A percentile compares a stretch with the other conserved stretches of the same genome.
Evolutionary conservation across 30 jellyfish, hydroid and myxozoan species (phyloP).

Genomic region (Rhopilema esculentum): DNA sequence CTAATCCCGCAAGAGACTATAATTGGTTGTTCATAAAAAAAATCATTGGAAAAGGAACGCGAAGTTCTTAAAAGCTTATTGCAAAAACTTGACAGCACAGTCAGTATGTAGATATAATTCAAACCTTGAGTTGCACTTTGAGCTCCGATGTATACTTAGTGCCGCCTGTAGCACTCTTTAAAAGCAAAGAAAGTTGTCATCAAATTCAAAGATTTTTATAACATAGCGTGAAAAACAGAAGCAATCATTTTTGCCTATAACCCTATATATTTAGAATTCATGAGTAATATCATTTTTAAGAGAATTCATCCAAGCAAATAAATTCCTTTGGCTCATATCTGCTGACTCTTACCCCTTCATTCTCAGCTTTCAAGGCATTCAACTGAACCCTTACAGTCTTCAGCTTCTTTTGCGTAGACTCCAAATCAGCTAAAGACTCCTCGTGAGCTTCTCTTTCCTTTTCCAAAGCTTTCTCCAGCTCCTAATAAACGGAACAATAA

Average conservation of each 20-base stretch:
- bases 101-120: background rate
- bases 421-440: constrained; percentile 52
- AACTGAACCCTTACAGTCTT: constrained; percentile 51
- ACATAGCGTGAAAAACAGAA: background rate
- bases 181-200: background rate
- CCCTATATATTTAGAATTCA: too few relatives aligned
- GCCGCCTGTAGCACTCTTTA: constrained; percentile 54
- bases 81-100: too few relatives aligned
- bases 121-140: constrained; percentile 56
- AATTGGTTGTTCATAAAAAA: too few relatives aligned
- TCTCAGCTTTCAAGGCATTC: constrained; percentile 55
- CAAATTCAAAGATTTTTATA: background rate
- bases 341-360: constrained; percentile 36
- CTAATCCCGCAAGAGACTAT: too few relatives aligned
- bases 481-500: constrained; percentile 1
- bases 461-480: constrained; percentile 50
- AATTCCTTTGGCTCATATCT: background rate
- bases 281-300: too few relatives aligned
- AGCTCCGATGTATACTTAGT: constrained; percentile 51
- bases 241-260: background rate
- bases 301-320: background rate
- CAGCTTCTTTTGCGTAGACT: constrained; percentile 58
- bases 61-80: too few relatives aligned
- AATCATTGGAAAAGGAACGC: too few relatives aligned
- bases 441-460: constrained; percentile 45